Percentiles rank a stretch among this genome's conserved stretches.
These are phyloP conservation scores for Myioborus miniatus DNA, from an alignment of 2,797 vertebrate genomes.

Conservation along the genomic window DNA sequence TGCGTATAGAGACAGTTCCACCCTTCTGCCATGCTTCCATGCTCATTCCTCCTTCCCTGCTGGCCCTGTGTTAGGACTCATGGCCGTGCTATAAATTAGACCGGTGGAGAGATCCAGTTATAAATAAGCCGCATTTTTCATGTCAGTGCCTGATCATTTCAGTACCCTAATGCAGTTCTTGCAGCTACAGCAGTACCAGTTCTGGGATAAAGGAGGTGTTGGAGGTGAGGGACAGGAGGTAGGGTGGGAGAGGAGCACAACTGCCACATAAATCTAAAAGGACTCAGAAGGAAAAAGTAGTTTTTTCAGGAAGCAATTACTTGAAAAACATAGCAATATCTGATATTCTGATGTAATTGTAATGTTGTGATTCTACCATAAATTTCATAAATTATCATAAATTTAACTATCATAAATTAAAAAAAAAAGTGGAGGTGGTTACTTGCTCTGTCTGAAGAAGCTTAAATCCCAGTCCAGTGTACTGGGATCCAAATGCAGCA, in stretches of 20 bases:
- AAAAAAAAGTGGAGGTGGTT: not conserved
- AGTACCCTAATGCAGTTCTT: not conserved
- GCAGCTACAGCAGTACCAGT: not conserved
- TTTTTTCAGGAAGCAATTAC: not conserved
- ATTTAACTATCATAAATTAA: not conserved
- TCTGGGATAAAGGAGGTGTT: not conserved
- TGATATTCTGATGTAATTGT: not conserved
- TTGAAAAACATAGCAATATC: not conserved
- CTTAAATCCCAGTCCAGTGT: not conserved
- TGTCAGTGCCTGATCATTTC: not conserved
- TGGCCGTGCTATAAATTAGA: not conserved
- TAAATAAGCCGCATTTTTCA: not conserved
- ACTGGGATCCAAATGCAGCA: not conserved
- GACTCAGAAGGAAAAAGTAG: not conserved
- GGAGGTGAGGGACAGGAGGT: not conserved
- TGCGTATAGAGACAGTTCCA: not conserved
- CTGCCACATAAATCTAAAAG: not conserved
- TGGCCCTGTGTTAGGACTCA: not conserved
- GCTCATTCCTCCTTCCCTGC: rapidly evolving
- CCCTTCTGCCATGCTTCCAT: not conserved
- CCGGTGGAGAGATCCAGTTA: not conserved
- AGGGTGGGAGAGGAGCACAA: not conserved
- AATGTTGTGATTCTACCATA: not conserved
- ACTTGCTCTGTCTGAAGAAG: not conserved
- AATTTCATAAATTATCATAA: not conserved